Base-by-base conservation (phyloP, 1,140 invertebrate species). In the Vanessa tameamea region DNA sequence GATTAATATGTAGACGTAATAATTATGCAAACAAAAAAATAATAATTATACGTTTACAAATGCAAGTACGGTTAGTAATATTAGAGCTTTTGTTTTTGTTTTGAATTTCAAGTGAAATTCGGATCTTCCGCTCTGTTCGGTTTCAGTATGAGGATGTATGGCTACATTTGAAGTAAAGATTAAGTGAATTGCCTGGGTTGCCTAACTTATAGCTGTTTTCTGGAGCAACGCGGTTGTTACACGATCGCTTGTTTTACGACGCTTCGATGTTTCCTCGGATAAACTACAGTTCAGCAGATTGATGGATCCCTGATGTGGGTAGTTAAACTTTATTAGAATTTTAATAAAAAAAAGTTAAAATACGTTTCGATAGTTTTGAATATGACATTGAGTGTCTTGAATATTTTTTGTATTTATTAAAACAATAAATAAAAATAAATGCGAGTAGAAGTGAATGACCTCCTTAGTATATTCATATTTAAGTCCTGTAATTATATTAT, bases 131-230 rank as follows among this genome's bases (percentile, higher is more conserved):
- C 68, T 75, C 73, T 66, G 67, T 70, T 75, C 70, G 67, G 69
- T 67, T 75, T 75, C 57, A 70, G 37, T 59, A 68, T 59, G 69
- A 69, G 70, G 47, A 73, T 63, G 51, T 73, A 68, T 73, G 14
- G 53, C 53, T 47, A 64, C 71, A 68, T 66, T 61, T 69, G 64
- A 64, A 67, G 63, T 26, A 70, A 75, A 75, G 73, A 75, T 75
- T 75, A 75, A 75, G 73, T 75, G 73, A 70, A 75, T 75, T 67
- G 73, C 68, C 50, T 31, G 50, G 73, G 73, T 65, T 53, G 63
- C n/a, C 47, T 75, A 66, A 71, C 51, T 75, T 75, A 75, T 75
- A 66, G 55, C 68, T 75, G 68, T 75, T 75, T 75, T 75, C 73
- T 75, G 73, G 73, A 68, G 63, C 73, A 51, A 57, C 66, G 64